These are phyloP conservation scores for Smutsia gigantea DNA, from an alignment of 2,797 vertebrate genomes.

Conservation along the genomic window DNA sequence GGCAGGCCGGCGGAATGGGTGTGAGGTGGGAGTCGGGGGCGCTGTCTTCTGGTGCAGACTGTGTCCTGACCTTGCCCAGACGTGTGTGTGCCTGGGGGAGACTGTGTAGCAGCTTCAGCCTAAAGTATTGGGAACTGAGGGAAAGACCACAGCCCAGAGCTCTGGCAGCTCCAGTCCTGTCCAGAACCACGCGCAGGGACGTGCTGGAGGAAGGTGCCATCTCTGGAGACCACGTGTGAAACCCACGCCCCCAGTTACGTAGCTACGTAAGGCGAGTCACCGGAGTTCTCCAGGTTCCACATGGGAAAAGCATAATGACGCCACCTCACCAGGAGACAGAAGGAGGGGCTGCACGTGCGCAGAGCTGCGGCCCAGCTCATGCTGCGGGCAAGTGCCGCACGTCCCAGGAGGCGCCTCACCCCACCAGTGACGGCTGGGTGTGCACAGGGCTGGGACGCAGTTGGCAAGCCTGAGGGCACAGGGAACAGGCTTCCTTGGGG, in stretches of 20 bases:
- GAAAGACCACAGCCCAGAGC: background rate
- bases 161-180: background rate
- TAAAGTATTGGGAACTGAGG: rapidly evolving
- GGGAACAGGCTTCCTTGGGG: background rate
- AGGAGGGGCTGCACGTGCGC: rapidly evolving
- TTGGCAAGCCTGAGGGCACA: background rate
- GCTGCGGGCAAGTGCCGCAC: background rate
- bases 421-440: background rate
- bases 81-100: background rate
- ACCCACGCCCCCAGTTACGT: no score
- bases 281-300: background rate
- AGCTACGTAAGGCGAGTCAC: background rate
- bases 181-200: background rate
- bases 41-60: background rate
- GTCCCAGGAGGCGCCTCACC: background rate
- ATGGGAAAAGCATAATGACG: background rate
- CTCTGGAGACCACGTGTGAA: background rate
- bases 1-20: background rate
- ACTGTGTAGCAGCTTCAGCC: rapidly evolving
- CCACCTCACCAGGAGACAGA: background rate
- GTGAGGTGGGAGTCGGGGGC: rapidly evolving
- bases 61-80: background rate
- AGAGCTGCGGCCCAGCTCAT: background rate
- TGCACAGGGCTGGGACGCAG: background rate
- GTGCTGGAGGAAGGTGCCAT: background rate